phyloP scores from a whole-genome alignment of 1,140 invertebrate genomes.

The Megalopta genalis region DNA sequence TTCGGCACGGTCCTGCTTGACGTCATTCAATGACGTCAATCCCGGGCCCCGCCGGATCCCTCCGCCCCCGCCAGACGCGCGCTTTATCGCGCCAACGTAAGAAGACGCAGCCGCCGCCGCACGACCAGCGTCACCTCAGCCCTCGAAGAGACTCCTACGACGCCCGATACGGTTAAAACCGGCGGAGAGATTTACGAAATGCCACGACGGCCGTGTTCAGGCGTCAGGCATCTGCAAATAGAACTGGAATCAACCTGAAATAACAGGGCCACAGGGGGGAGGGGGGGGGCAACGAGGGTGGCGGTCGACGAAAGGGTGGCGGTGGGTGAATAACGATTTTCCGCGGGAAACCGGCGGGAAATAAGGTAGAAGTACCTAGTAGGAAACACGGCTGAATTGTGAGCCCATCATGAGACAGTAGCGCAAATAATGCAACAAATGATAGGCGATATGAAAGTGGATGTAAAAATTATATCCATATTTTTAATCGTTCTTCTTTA shows the following conservation, averaged over 20 bases:
- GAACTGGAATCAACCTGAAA: slow-evolving; percentile 40
- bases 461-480: no score
- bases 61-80: slow-evolving; percentile 31
- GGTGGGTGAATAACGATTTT: not conserved
- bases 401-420: no score
- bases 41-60: slow-evolving; percentile 51
- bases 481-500: no score
- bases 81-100: slow-evolving; percentile 62
- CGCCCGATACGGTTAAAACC: slow-evolving; percentile 45
- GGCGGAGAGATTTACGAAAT: slow-evolving; percentile 49
- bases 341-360: slow-evolving; percentile 6
- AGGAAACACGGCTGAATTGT: no score
- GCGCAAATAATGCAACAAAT: no score
- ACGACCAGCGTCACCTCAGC: slow-evolving; percentile 38
- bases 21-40: slow-evolving; percentile 74
- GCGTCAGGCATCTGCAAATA: slow-evolving; percentile 20
- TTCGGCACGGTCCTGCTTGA: slow-evolving; percentile 69
- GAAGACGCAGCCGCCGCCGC: slow-evolving; percentile 44
- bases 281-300: not conserved
- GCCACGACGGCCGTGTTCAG: slow-evolving; percentile 18
- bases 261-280: not conserved
- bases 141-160: slow-evolving; percentile 50
- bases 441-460: no score
- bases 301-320: no score
- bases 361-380: not conserved